Base-by-base conservation (phyloP, 2,888 invertebrate species). In the Epinotia brunnichana region DNA sequence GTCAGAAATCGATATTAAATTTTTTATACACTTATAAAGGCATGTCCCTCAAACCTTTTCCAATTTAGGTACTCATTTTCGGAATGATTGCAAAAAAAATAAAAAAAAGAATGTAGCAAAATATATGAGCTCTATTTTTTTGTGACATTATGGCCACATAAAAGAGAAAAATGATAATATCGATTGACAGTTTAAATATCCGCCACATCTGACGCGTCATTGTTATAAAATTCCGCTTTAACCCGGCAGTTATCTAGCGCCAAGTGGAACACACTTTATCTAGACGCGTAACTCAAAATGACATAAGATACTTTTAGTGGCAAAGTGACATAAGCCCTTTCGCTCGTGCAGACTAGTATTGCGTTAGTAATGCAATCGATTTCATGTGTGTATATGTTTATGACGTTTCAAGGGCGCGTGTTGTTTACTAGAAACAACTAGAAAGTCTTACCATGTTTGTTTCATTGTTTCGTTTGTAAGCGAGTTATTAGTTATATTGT, bases 371-470 rank as follows among this genome's bases (percentile, higher is more conserved):
- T 66, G 66, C 56, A 56, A 66, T 56, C 66, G 54, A 41, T 66
- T 35, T 64, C 21, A 39, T 39, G 15, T 41, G n/a, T 21, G 13
- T 17, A 35, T 17, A 19, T 54, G 15, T 64, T 39, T 56, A 41
- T 66, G 54, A 17, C 41, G 24, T 66, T 66, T 66, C 66, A 66
- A 66, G 66, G 66, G 54, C 66, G 41, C 19, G 2, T 2, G 41
- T 66, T 66, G 66, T 66, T 66, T 66, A 66, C 66, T 54, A 66
- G 66, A 66, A 66, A 66, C 53, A n/a, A n/a, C n/a, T n/a, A n/a
- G n/a, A n/a, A n/a, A n/a, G n/a, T n/a, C n/a, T n/a, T 15, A 39
- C 3, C 11, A 21, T 24, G 24, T 29, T 56, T 66, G 39, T 66
- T 64, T 54, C n/a, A 66, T 66, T 66, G 66, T 66, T 66, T 15